These are phyloP conservation scores for Threskiornis aethiopicus DNA, from an alignment of 2,797 vertebrate genomes.

Conservation along the genomic window DNA sequence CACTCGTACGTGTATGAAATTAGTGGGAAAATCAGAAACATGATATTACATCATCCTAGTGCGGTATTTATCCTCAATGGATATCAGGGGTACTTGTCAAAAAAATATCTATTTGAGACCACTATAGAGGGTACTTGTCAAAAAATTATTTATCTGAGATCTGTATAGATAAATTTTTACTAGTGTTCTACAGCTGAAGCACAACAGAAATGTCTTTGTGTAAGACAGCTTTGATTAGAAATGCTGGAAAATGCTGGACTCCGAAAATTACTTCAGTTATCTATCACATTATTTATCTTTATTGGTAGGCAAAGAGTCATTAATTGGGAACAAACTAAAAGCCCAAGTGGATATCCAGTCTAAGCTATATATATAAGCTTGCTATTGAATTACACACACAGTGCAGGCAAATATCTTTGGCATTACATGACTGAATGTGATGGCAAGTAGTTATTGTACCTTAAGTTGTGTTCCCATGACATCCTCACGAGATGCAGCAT, in stretches of 20 bases:
- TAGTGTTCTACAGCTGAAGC: not conserved
- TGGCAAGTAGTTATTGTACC: not conserved
- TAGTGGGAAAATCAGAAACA: not conserved
- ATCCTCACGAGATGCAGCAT: not conserved
- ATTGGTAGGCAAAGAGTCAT: not conserved
- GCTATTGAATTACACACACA: not conserved
- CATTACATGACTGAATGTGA: not conserved
- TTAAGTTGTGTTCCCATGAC: not conserved
- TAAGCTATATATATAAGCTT: not conserved
- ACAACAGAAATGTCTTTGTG: not conserved
- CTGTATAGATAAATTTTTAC: not conserved
- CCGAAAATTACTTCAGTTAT: not conserved
- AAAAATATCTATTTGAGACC: not conserved
- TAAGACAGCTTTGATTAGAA: conserved; percentile 9
- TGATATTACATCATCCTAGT: not conserved
- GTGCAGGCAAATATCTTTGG: not conserved
- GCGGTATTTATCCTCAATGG: accelerated
- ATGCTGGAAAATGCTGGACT: not conserved
- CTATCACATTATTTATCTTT: not conserved
- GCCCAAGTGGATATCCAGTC: not conserved
- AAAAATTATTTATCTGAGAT: not conserved
- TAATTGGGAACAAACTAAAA: not conserved
- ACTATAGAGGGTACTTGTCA: not conserved
- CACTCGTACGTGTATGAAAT: not conserved
- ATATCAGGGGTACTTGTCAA: not conserved